Percentiles rank a stretch among this genome's conserved stretches.
Evolutionary conservation across 1,140 invertebrate genomes (phyloP).

Genomic region (Drosophila melanica): DNA sequence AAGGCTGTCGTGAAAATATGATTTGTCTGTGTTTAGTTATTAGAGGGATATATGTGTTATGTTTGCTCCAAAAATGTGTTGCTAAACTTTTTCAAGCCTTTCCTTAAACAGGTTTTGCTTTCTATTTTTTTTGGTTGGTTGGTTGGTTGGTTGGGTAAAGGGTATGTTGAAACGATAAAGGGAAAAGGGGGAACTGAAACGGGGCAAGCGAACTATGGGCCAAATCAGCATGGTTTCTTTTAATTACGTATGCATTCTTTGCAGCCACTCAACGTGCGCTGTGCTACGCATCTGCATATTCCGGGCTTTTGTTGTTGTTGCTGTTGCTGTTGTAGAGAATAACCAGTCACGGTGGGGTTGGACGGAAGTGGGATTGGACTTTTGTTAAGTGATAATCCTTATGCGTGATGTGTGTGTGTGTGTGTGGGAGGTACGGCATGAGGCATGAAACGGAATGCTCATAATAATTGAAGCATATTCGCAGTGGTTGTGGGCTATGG

Average conservation of each 20-base stretch:
- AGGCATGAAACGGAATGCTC: conserved; percentile 38
- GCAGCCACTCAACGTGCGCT: not conserved
- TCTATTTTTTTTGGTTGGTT: no score
- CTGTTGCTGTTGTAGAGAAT: not conserved
- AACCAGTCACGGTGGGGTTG: conserved; percentile 24
- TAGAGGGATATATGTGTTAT: no score
- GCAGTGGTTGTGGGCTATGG: conserved; percentile 43
- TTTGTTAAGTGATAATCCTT: conserved; percentile 55
- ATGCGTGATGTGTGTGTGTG: conserved; percentile 13
- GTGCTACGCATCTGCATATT: conserved; percentile 14
- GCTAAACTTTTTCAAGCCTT: no score
- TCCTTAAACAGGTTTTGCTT: no score
- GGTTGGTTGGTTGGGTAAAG: no score
- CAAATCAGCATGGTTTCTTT: conserved; percentile 57
- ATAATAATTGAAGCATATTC: conserved; percentile 78
- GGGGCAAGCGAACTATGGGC: no score
- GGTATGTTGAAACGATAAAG: no score
- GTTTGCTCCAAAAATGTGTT: no score
- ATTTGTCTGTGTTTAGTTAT: no score
- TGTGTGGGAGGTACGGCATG: conserved; percentile 32
- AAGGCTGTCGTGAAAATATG: no score
- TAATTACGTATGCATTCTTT: conserved; percentile 55
- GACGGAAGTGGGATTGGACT: conserved; percentile 19
- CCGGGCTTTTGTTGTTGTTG: not conserved
- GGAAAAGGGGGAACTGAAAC: no score